Evolutionary conservation across 2,888 invertebrate species (phyloP), one percentile per base, ranked within the genome.

Genomic region (Pantelozetes paolii): DNA sequence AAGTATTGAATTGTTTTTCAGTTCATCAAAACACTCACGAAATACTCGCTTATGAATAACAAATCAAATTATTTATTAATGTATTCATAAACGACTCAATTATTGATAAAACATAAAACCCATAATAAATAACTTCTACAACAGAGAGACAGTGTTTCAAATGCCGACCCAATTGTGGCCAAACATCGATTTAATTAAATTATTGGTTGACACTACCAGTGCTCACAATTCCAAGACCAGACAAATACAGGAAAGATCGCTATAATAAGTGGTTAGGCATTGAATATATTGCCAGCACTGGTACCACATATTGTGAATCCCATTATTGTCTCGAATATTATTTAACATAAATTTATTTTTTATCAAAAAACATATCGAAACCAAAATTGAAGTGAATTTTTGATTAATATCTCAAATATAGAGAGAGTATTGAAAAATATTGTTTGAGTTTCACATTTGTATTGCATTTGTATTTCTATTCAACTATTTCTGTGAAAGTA

Each of bases 1-100:
- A 54, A 54, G 54, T 23, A 54, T 32, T 62, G 62, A 20, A 62
- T 62, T 30, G 30, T 32, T 62, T 62, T 36, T 32, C 20, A 62
- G 32, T 62, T 32, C 32, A 62, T 62, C 32, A 62, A 54, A 30
- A 20, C 15, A 57, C 32, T 62, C 32, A 62, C n/a, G 32, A 62
- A 62, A 36, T 62, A 36, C 62, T 62, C 30, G 18, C 9, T 36
- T 32, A 9, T 62, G 32, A 32, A 62, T 30, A 62, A 23, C 15
- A 62, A 62, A 62, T 28, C 28, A 9, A 32, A 36, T 62, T 32
- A 62, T 62, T 13, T 26, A 32, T 62, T 62, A 62, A 62, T 62
- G 62, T 32, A 62, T 62, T 26, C 62, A 62, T 28, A 62, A 32
- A 36, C 36, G 32, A 62, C n/a, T 62, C 62, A 50, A 50, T 50